A percentile compares a stretch with the other conserved stretches of the same genome.
Conservation (phyloP, 1,140 invertebrate species). For the Tigriopus japonicus region DNA sequence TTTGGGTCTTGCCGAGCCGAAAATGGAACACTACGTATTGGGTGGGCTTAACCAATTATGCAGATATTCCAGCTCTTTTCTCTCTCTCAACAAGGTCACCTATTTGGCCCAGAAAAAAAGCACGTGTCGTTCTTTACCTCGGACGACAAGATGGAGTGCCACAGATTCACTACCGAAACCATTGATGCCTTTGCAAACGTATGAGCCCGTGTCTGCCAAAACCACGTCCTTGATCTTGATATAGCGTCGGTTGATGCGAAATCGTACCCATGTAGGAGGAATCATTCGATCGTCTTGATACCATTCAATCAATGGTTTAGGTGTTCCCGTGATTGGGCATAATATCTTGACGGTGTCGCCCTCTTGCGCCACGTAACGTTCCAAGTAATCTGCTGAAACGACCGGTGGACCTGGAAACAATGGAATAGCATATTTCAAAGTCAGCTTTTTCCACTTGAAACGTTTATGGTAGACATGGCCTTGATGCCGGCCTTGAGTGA, state of each 20-base stretch:
- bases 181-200: slow-evolving; percentile 20
- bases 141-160: no score
- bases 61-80: no score
- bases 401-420: slow-evolving; percentile 9
- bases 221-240: slow-evolving; percentile 17
- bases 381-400: neutral
- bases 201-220: slow-evolving; percentile 19
- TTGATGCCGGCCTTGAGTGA: no score
- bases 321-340: slow-evolving; percentile 22
- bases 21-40: no score
- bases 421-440: neutral
- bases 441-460: no score
- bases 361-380: slow-evolving; percentile 2
- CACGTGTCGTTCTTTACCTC: no score
- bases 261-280: slow-evolving; percentile 17
- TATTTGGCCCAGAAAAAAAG: no score
- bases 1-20: no score
- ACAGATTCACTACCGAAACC: slow-evolving; percentile 17
- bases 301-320: slow-evolving; percentile 22
- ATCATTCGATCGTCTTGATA: slow-evolving; percentile 24
- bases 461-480: no score
- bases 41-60: no score
- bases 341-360: slow-evolving; percentile 21
- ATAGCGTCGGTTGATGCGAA: slow-evolving; percentile 14
- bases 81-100: no score